A percentile compares a stretch with the other conserved stretches of the same genome.
These are phyloP conservation scores for Rhynchopsitta pachyrhyncha DNA, from an alignment of 2,113 vertebrate species.

Conservation along the genomic window DNA sequence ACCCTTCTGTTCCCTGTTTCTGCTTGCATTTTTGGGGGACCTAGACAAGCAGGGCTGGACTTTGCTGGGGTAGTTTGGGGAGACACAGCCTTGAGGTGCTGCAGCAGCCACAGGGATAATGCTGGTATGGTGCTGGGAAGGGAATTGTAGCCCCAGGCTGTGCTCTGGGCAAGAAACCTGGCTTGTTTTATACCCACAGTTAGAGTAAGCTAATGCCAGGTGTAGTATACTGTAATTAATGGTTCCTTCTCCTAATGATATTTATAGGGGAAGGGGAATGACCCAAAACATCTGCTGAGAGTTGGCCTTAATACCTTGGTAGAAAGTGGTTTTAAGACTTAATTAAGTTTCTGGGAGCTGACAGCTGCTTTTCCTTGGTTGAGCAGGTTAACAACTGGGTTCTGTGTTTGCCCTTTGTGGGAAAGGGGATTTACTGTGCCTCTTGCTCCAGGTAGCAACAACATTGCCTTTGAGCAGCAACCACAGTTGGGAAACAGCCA, in stretches of 20 bases:
- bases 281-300: background rate
- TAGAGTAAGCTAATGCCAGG: background rate
- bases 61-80: background rate
- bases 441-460: background rate
- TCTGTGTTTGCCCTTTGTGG: background rate
- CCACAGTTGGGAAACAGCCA: background rate
- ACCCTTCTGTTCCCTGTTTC: background rate
- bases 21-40: background rate
- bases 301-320: background rate
- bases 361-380: background rate
- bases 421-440: background rate
- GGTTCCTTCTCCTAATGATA: background rate
- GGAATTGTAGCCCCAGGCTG: background rate
- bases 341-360: background rate
- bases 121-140: background rate
- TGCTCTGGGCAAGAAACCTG: background rate
- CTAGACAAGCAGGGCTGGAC: background rate
- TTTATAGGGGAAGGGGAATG: background rate
- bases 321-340: background rate
- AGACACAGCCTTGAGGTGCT: fast-evolving
- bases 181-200: background rate
- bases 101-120: no score
- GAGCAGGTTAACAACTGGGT: background rate
- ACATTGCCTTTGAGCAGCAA: background rate
- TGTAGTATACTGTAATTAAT: no score